Base-by-base conservation (phyloP, 2,113 vertebrate species). In the Saguinus midas region DNA sequence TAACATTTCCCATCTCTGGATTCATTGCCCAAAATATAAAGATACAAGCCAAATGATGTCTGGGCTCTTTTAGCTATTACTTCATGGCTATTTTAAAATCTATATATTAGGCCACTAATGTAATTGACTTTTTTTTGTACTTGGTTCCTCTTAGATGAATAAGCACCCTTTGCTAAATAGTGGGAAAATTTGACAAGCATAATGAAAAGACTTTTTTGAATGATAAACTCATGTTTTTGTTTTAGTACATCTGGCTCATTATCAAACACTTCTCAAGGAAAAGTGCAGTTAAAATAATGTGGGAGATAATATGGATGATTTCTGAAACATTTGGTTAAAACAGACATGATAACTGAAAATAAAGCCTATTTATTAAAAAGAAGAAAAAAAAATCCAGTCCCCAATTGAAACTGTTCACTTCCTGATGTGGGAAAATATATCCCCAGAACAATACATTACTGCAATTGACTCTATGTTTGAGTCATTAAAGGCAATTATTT, bases 401-500 rank as follows among this genome's bases (percentile, higher is more conserved):
- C 18, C 20, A 90, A 45, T 48, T 58, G 68, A 94, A 91, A 87
- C 61, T 25, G 29, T 40, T 83, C 7, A 61, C 89, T 92, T 89
- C 81, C 94, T 45, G n/a, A 55, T 70, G 16, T 48, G 85, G 68
- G 29, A 55, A 57, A 70, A 76, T 29, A 87, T 4, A 90, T 21
- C 58, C 40, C 29, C 3, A 50, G 75, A 81, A 96, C 27, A 78
- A 93, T 16, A 35, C 48, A 73, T 66, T 6, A 35, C 5, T 37
- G 73, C 37, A 32, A 81, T 0, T 35, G 80, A 87, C 20, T 84
- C 43, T n/a, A 87, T 1, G 2, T 64, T 64, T 72, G 73, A 81
- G 29, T 87, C 90, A 91, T 83, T 79, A 94, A 94, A 91, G 78
- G 78, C 82, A 86, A 68, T 83, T 91, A 40, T 93, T 90, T 95